Conservation (phyloP, 2,797 vertebrate genomes). For the Ataeniobius toweri region DNA sequence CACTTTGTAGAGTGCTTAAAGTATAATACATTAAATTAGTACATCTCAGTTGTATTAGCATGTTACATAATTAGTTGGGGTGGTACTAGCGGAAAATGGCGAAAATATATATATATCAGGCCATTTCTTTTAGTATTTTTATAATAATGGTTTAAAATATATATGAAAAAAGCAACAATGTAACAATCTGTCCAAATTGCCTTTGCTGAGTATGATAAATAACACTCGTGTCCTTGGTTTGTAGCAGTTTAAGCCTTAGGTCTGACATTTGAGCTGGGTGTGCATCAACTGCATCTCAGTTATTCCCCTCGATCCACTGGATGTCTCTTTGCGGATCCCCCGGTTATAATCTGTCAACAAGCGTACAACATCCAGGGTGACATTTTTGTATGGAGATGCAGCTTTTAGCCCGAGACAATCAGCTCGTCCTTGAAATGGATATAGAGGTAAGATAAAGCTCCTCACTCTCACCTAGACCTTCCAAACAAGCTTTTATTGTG, state of each 20-base stretch:
- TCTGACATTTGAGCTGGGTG: constrained; percentile 57
- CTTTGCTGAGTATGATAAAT: constrained; percentile 50
- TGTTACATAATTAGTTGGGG: too few species aligned
- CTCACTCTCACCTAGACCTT: constrained; percentile 52
- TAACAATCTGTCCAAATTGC: constrained; percentile 26
- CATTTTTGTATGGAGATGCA: constrained; percentile 47
- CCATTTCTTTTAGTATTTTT: constrained; percentile 11
- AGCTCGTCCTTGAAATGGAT: constrained; percentile 63
- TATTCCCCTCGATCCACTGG: constrained; percentile 55
- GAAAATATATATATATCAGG: not conserved
- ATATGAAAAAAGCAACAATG: constrained; percentile 19
- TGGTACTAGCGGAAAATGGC: too few species aligned
- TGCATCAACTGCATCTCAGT: constrained; percentile 47
- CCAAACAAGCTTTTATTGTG: constrained; percentile 57
- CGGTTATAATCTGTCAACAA: constrained; percentile 72
- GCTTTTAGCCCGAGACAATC: constrained; percentile 63
- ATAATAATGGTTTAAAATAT: constrained; percentile 9
- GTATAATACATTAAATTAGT: too few species aligned
- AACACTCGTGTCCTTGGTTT: constrained; percentile 59
- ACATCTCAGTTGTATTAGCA: too few species aligned
- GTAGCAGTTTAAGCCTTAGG: constrained; percentile 40
- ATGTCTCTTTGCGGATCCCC: constrained; percentile 65
- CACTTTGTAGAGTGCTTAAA: too few species aligned
- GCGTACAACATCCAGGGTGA: constrained; percentile 54
- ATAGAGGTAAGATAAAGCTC: constrained; percentile 32